phyloP scores from a whole-genome alignment of 2,113 vertebrate genomes.

The Anser cygnoides region DNA sequence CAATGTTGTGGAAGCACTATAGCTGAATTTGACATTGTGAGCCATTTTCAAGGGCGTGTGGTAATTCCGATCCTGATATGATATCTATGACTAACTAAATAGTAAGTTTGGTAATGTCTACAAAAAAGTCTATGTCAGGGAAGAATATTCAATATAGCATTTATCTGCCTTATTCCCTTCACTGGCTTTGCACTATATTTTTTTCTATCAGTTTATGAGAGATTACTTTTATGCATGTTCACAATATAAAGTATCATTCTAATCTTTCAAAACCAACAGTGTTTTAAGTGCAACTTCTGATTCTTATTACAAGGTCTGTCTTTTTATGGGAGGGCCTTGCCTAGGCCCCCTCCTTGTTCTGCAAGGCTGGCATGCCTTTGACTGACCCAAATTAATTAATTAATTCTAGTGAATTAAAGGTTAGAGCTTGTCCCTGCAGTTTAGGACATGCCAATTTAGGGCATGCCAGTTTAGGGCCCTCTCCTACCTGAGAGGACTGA shows the following conservation, averaged over 20 bases:
- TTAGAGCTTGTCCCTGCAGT: neutral
- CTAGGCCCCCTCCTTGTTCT: neutral
- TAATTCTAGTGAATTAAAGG: neutral
- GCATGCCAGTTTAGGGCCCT: neutral
- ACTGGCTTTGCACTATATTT: neutral
- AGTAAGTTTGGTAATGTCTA: neutral
- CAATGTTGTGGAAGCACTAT: neutral
- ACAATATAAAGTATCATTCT: neutral
- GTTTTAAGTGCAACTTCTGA: neutral
- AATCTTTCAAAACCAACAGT: neutral
- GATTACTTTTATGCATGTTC: neutral
- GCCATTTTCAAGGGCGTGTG: neutral
- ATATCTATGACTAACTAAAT: neutral
- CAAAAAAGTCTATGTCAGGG: neutral
- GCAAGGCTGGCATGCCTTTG: neutral
- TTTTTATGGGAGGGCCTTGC: neutral
- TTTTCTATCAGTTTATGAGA: neutral
- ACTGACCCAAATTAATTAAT: neutral
- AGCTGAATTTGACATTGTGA: neutral
- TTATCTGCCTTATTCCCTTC: neutral
- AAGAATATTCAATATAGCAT: neutral
- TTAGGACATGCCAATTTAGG: neutral
- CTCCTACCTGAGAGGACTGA: neutral
- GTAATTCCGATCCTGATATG: neutral
- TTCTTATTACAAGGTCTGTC: neutral